These are phyloP conservation scores for Pelodytes ibericus DNA, from an alignment of 2,797 vertebrate species.

Conservation along the genomic window DNA sequence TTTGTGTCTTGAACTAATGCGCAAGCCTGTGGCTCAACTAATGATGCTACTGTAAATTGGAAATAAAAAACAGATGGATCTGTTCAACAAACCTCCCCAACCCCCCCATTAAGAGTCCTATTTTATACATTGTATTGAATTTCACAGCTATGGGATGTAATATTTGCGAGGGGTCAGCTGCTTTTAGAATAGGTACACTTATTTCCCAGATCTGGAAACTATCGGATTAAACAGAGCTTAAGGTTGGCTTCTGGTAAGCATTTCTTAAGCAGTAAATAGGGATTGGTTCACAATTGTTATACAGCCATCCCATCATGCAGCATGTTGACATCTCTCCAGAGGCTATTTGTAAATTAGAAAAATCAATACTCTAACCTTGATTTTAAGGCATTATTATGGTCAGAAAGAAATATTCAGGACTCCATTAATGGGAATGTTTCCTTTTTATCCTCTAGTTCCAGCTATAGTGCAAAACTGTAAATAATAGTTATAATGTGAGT, in stretches of 20 bases:
- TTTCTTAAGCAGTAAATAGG: conserved; percentile 8
- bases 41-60: conserved; percentile 49
- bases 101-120: conserved; percentile 29
- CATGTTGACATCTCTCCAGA: neutral
- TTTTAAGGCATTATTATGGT: neutral
- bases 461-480: neutral
- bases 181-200: conserved; percentile 43
- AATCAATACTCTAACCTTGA: neutral
- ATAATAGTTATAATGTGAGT: conserved; percentile 1
- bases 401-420: neutral
- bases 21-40: conserved; percentile 42
- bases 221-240: conserved; percentile 2
- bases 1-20: conserved; percentile 20
- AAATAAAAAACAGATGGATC: conserved; percentile 51
- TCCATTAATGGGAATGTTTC: neutral
- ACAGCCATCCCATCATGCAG: neutral
- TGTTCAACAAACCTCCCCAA: conserved; percentile 11
- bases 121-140: conserved; percentile 49
- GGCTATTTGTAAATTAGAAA: conserved; percentile 11
- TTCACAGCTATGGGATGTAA: conserved; percentile 39
- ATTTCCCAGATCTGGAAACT: conserved; percentile 9
- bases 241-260: neutral
- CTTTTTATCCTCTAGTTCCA: neutral
- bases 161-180: conserved; percentile 43
- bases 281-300: neutral